These are phyloP conservation scores for Cyclophora punctaria DNA, from an alignment of 2,888 invertebrate species.

Conservation along the genomic window DNA sequence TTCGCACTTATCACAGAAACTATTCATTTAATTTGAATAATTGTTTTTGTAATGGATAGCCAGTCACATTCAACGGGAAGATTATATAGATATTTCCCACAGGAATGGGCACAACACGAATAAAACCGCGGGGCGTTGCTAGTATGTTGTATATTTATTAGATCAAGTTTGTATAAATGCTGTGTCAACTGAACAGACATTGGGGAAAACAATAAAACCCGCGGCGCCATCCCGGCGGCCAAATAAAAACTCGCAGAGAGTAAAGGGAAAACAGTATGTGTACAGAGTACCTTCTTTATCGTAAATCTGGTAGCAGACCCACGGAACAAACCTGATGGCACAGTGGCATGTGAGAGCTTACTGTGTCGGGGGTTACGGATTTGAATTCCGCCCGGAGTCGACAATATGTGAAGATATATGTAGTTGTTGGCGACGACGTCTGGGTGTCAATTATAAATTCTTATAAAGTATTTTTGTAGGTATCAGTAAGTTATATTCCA, in stretches of 20 bases:
- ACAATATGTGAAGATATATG: too few species aligned
- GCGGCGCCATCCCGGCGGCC: constrained; percentile 44
- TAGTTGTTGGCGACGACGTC: too few species aligned
- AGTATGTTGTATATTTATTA: background rate
- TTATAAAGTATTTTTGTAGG: too few species aligned
- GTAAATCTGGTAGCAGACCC: background rate
- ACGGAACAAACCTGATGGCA: too few species aligned
- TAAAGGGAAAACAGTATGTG: constrained; percentile 3
- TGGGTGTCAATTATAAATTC: too few species aligned
- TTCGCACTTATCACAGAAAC: background rate
- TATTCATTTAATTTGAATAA: background rate
- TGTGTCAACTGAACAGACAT: constrained; percentile 22
- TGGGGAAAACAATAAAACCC: constrained; percentile 30
- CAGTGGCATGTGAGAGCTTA: too few species aligned
- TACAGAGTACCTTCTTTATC: constrained; percentile 2
- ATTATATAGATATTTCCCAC: background rate
- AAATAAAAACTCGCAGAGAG: constrained; percentile 22
- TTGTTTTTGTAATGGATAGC: background rate
- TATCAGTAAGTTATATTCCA: too few species aligned
- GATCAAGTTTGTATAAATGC: constrained; percentile 9
- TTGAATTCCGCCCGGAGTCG: too few species aligned
- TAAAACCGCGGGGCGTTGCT: background rate
- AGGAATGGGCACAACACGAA: background rate
- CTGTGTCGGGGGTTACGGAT: too few species aligned
- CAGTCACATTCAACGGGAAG: background rate